Conservation (phyloP, 2,888 invertebrate species). For the Lumbricus terrestris region DNA sequence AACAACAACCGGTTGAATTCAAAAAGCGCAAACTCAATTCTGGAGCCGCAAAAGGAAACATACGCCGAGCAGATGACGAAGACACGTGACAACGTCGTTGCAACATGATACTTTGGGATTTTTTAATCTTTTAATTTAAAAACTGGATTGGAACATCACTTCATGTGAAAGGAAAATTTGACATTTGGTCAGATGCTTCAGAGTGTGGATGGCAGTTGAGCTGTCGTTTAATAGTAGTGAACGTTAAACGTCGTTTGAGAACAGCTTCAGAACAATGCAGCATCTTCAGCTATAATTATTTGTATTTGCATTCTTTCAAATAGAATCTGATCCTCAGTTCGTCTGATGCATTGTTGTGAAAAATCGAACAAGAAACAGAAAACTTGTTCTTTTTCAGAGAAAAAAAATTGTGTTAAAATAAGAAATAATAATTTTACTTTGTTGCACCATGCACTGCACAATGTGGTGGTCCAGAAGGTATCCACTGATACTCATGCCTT, state of each 20-base stretch:
- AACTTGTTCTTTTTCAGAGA: too few relatives aligned
- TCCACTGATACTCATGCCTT: too few relatives aligned
- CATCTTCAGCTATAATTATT: neutral
- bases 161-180: neutral
- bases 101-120: neutral
- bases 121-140: too few relatives aligned
- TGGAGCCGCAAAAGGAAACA: neutral
- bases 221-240: neutral
- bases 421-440: too few relatives aligned
- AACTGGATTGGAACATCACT: neutral
- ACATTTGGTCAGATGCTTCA: too few relatives aligned
- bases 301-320: too few relatives aligned
- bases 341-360: too few relatives aligned
- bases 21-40: slow-evolving; percentile 19
- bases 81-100: neutral
- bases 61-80: neutral
- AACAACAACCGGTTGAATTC: slow-evolving; percentile 20
- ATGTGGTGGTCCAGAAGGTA: too few relatives aligned
- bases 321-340: too few relatives aligned
- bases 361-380: too few relatives aligned
- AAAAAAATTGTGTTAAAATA: too few relatives aligned
- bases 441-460: too few relatives aligned
- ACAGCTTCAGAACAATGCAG: neutral
- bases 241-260: neutral
- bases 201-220: neutral